phyloP scores from a whole-genome alignment of 1,140 invertebrate species.

The Pseudoatta argentina region DNA sequence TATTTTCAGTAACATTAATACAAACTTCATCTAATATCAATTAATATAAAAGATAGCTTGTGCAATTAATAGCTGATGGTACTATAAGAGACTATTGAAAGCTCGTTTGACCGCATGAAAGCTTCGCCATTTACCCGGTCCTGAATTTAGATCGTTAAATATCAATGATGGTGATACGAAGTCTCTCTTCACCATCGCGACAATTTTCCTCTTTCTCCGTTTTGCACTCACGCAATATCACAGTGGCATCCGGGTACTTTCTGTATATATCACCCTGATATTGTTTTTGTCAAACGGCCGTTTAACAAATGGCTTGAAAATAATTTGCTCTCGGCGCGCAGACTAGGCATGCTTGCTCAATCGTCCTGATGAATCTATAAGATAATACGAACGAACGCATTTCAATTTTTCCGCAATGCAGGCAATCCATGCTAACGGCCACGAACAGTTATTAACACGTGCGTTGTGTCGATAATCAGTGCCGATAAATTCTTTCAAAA shows the following conservation, averaged over 20 bases:
- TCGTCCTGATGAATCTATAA: constrained; percentile 25
- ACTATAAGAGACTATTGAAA: not conserved
- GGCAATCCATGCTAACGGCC: not conserved
- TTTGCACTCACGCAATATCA: not conserved
- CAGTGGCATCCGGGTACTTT: not conserved
- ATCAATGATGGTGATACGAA: constrained; percentile 10
- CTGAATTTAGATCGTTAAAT: constrained; percentile 53
- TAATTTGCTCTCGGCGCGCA: constrained; percentile 36
- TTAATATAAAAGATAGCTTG: constrained; percentile 6
- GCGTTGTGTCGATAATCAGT: constrained; percentile 22
- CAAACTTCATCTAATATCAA: not conserved
- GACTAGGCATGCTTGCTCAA: constrained; percentile 20
- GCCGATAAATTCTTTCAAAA: constrained; percentile 6
- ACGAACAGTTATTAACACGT: constrained; percentile 32
- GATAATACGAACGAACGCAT: constrained; percentile 28
- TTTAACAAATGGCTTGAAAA: constrained; percentile 68
- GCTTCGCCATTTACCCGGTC: not conserved
- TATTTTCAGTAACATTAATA: not conserved
- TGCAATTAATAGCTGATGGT: not conserved
- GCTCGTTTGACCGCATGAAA: not conserved
- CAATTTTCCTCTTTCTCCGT: constrained; percentile 15
- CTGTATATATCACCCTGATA: constrained; percentile 23
- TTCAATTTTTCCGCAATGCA: constrained; percentile 59
- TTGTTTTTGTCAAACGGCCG: constrained; percentile 46
- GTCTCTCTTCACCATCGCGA: constrained; percentile 4